These are phyloP conservation scores for Tetramorium simillimum DNA, from an alignment of 1,140 invertebrate genomes.

Conservation along the genomic window DNA sequence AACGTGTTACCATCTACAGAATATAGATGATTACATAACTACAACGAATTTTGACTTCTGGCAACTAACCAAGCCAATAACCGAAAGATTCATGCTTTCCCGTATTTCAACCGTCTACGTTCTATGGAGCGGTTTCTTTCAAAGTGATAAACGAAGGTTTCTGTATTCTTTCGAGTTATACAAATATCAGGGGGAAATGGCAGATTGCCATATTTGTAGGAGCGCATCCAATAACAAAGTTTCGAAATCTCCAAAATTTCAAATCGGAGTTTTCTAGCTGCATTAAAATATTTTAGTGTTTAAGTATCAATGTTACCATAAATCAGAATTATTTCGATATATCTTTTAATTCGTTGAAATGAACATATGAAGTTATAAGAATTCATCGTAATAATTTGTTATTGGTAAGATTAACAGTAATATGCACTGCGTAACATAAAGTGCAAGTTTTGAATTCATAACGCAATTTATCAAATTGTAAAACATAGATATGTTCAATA, in stretches of 20 bases:
- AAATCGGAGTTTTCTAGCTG: neutral
- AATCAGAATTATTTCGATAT: neutral
- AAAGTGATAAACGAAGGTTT: conserved; percentile 49
- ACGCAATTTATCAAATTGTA: neutral
- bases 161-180: conserved; percentile 29
- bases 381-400: neutral
- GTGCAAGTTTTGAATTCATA: neutral
- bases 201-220: conserved; percentile 30
- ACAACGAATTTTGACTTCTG: conserved; percentile 52
- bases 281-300: neutral
- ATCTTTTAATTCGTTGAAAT: neutral
- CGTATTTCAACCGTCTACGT: conserved; percentile 43
- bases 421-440: neutral
- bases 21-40: conserved; percentile 42
- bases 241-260: neutral
- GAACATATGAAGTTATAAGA: neutral
- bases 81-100: conserved; percentile 44
- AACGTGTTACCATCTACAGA: conserved; percentile 32
- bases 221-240: conserved; percentile 16
- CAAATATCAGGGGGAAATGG: conserved; percentile 44
- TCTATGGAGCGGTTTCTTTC: conserved; percentile 23
- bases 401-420: neutral
- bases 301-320: neutral
- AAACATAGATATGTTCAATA: neutral
- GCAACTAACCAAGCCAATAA: conserved; percentile 57